phyloP scores from a whole-genome alignment of 2,888 invertebrate genomes.

The Meta bourneti region DNA sequence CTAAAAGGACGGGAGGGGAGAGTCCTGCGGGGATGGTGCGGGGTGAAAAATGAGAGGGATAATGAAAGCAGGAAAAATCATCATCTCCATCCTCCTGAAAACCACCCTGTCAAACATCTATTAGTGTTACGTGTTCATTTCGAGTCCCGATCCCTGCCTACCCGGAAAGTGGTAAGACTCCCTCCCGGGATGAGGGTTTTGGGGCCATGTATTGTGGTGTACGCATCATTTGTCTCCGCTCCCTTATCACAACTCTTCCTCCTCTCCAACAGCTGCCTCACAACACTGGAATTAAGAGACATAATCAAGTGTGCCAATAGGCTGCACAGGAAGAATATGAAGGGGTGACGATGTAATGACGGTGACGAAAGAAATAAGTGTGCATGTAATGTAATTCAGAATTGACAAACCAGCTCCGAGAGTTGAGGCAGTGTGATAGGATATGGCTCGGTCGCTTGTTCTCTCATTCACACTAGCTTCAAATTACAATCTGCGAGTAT shows the following conservation, averaged over 20 bases:
- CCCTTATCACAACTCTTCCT: background rate
- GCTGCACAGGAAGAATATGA: no score
- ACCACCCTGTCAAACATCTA: constrained; percentile 74
- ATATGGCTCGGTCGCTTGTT: no score
- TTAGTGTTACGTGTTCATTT: constrained; percentile 73
- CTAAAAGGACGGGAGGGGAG: constrained; percentile 7
- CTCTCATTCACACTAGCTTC: background rate
- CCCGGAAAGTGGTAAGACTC: constrained; percentile 36
- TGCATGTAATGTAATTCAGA: background rate
- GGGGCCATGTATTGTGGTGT: constrained; percentile 52
- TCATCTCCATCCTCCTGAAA: constrained; percentile 56
- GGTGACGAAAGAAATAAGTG: background rate
- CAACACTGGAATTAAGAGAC: no score
- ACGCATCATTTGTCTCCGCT: constrained; percentile 53
- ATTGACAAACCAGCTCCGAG: background rate
- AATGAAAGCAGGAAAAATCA: constrained; percentile 72
- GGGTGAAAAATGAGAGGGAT: constrained; percentile 75
- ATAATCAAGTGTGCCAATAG: no score
- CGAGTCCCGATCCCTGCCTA: constrained; percentile 41
- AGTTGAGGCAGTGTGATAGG: no score
- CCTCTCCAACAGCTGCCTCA: no score
- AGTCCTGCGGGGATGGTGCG: constrained; percentile 37
- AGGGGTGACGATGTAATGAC: no score
- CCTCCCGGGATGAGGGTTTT: background rate
- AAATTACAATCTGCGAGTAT: no score